phyloP scores from a whole-genome alignment of 2,113 vertebrate species.

The Eretmochelys imbricata region DNA sequence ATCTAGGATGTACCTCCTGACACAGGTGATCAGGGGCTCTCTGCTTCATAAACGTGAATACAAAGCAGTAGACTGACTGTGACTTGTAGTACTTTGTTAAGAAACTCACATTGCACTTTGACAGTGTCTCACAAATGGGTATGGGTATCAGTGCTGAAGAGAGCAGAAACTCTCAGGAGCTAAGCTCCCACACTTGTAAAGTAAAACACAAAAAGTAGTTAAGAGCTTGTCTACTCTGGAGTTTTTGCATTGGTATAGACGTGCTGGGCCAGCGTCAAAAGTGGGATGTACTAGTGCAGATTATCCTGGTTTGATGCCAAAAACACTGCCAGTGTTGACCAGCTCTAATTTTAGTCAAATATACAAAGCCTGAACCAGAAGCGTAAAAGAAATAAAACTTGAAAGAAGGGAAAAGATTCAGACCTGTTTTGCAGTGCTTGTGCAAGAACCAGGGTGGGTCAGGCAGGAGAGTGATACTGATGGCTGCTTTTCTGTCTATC shows the following conservation, averaged over 20 bases:
- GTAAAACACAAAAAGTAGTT: neutral
- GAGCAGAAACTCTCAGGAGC: neutral
- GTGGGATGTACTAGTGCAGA: neutral
- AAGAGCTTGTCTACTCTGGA: neutral
- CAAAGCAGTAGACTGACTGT: neutral
- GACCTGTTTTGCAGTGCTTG: neutral
- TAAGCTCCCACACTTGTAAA: neutral
- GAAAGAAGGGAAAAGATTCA: neutral
- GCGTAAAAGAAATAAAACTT: neutral
- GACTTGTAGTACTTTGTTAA: neutral
- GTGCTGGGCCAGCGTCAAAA: neutral
- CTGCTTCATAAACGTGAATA: neutral
- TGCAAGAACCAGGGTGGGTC: accelerated
- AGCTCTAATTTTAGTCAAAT: neutral
- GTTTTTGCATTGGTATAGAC: neutral
- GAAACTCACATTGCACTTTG: neutral
- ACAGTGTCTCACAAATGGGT: neutral
- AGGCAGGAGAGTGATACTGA: accelerated
- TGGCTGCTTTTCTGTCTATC: neutral
- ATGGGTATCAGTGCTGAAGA: neutral
- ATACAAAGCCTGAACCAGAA: neutral
- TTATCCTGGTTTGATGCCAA: neutral
- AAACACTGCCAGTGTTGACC: neutral
- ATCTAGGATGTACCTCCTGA: neutral
- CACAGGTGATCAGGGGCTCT: neutral